phyloP scores from a whole-genome alignment of 2,797 vertebrate genomes.

The Ciconia nigra region DNA sequence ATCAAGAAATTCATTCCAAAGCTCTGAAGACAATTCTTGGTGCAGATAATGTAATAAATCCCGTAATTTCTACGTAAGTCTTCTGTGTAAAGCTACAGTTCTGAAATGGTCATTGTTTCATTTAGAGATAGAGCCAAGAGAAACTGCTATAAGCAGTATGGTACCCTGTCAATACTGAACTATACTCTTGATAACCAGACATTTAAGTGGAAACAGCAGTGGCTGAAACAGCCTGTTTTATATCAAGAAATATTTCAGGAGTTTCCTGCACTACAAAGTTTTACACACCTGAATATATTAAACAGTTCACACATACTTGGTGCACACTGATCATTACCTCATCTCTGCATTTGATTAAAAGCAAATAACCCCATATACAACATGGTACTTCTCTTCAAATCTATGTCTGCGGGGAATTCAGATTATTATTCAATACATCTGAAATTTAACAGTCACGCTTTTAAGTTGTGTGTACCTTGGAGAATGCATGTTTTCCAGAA shows the following conservation, averaged over 20 bases:
- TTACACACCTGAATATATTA: not conserved
- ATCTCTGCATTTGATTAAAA: not conserved
- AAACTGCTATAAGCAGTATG: not conserved
- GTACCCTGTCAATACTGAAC: not conserved
- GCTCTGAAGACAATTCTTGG: not conserved
- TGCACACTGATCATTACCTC: not conserved
- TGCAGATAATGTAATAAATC: not conserved
- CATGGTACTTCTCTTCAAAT: not conserved
- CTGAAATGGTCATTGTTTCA: not conserved
- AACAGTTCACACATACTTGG: not conserved
- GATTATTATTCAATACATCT: not conserved
- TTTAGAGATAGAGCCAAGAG: not conserved
- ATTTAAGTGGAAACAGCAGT: not conserved
- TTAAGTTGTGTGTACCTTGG: conserved; percentile 75
- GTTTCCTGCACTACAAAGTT: not conserved
- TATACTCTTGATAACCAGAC: not conserved
- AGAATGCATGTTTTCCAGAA: conserved; percentile 87
- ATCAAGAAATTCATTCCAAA: not conserved
- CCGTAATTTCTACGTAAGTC: fast-evolving
- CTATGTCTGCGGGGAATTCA: not conserved
- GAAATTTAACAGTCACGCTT: not conserved
- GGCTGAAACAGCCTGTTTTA: not conserved
- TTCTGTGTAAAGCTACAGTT: not conserved
- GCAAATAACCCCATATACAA: not conserved
- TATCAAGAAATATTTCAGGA: not conserved